A percentile compares a stretch with the other conserved stretches of the same genome.
Evolutionary conservation across 2,888 invertebrate species (phyloP).

Genomic region (Fragum fragum): DNA sequence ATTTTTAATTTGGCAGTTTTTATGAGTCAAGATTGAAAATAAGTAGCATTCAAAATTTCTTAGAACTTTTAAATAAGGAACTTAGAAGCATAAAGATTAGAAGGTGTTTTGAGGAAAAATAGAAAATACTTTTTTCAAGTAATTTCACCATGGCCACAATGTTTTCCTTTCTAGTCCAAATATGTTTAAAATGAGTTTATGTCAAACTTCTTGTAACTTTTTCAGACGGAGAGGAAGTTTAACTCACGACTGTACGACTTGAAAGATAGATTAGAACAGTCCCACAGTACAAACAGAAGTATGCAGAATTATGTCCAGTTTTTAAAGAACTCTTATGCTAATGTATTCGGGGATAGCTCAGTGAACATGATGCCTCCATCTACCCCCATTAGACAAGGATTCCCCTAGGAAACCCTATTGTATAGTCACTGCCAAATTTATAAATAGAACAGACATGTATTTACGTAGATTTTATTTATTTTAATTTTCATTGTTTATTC

Average conservation of each 20-base stretch:
- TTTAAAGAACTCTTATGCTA: conserved; percentile 86
- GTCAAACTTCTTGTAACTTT: too few species aligned
- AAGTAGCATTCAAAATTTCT: too few species aligned
- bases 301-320: conserved; percentile 87
- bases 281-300: conserved; percentile 86
- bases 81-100: too few species aligned
- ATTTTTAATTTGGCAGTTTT: too few species aligned
- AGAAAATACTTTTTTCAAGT: too few species aligned
- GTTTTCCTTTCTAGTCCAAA: too few species aligned
- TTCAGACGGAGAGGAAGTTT: conserved; percentile 85
- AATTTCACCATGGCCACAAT: too few species aligned
- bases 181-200: too few species aligned
- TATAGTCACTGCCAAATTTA: conserved; percentile 22
- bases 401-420: conserved; percentile 46
- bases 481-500: background rate
- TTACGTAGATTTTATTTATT: conserved; percentile 1
- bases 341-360: conserved; percentile 85
- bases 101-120: too few species aligned
- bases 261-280: conserved; percentile 86
- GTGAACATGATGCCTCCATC: conserved; percentile 68
- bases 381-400: conserved; percentile 64
- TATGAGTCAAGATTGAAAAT: too few species aligned
- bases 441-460: conserved; percentile 25
- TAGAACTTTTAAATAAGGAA: too few species aligned
- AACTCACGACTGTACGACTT: conserved; percentile 85